These are phyloP conservation scores for Micromussa lordhowensis DNA, from an alignment of 92 coral and sea anemone genomes.

Conservation along the genomic window DNA sequence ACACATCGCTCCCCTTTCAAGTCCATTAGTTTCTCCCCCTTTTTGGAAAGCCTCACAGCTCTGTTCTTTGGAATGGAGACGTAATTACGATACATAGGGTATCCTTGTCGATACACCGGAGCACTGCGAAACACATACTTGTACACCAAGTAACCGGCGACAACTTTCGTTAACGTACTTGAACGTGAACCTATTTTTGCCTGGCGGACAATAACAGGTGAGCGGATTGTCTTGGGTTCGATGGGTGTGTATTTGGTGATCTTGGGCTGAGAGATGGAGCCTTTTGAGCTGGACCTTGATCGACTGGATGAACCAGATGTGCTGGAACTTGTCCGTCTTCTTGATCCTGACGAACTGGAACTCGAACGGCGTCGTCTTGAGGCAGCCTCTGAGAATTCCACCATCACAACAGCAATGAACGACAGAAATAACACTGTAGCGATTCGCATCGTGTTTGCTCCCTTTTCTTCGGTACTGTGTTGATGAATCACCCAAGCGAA, in stretches of 20 bases:
- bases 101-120: conserved; percentile 26
- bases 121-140: not conserved
- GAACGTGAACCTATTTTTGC: conserved; percentile 6
- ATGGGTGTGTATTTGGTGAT: conserved; percentile 24
- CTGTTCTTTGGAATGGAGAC: conserved; percentile 24
- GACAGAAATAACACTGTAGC: not conserved
- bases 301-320: not conserved
- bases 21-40: not conserved
- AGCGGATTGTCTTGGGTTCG: not conserved
- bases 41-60: conserved; percentile 16
- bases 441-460: not conserved
- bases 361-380: not conserved
- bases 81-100: conserved; percentile 16
- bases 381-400: not conserved
- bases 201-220: conserved; percentile 18
- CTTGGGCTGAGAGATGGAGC: not conserved
- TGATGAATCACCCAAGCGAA: not conserved
- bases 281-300: not conserved
- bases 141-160: not conserved
- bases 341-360: not conserved
- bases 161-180: not conserved
- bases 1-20: not conserved
- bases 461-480: not conserved
- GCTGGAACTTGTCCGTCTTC: not conserved
- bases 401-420: not conserved